A percentile compares a stretch with the other conserved stretches of the same genome.
Conservation (phyloP, 2,888 invertebrate species). For the Sacculina carcini region DNA sequence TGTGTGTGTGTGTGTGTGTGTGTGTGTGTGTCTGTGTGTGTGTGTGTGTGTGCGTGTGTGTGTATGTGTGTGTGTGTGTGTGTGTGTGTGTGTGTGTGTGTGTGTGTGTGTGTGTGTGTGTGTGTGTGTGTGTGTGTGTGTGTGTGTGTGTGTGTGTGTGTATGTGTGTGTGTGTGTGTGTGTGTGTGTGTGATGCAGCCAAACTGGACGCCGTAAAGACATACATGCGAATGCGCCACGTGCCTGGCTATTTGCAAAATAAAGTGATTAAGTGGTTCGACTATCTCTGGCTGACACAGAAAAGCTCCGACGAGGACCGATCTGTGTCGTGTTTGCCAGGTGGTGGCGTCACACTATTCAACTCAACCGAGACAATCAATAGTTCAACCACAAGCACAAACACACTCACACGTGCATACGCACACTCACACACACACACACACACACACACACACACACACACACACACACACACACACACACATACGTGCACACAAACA, state of each 20-base stretch:
- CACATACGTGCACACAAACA: neutral
- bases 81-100: neutral
- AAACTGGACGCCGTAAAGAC: conserved; percentile 96
- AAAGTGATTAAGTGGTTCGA: conserved; percentile 99
- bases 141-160: conserved; percentile 1
- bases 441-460: neutral
- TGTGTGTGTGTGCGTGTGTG: neutral
- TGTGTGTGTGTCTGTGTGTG: neutral
- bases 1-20: neutral
- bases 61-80: neutral
- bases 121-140: neutral
- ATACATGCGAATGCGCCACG: conserved; percentile 88
- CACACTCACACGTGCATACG: neutral
- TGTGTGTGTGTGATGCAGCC: conserved; percentile 34
- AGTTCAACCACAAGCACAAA: neutral
- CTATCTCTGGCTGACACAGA: conserved; percentile 94
- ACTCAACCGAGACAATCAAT: no score
- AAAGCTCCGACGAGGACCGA: conserved; percentile 89
- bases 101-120: neutral
- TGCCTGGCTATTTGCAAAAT: conserved; percentile 79
- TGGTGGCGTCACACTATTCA: conserved; percentile 16
- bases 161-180: neutral
- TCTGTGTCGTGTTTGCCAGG: conserved; percentile 74
- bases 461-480: neutral
- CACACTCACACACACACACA: neutral